These are phyloP conservation scores for Psylliodes chrysocephalus DNA, from an alignment of 2,888 invertebrate species.

Conservation along the genomic window DNA sequence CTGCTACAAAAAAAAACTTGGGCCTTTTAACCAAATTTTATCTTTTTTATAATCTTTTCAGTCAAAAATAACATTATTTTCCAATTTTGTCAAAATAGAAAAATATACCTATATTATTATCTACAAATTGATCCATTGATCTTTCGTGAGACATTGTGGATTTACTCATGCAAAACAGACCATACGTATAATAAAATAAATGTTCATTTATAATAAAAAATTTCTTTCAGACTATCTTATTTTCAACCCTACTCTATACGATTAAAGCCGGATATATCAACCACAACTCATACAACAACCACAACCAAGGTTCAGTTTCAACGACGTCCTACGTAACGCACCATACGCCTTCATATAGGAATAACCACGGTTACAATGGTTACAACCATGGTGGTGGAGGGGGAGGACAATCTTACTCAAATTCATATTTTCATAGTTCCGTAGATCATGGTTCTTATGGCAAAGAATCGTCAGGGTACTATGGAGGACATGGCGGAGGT, in stretches of 20 bases:
- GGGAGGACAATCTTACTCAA: slow-evolving; percentile 36
- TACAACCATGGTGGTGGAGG: slow-evolving; percentile 5
- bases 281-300: slow-evolving; percentile 4
- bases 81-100: too few species aligned
- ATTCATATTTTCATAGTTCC: slow-evolving; percentile 20
- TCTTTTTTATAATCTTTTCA: too few species aligned
- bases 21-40: too few species aligned
- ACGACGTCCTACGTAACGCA: slow-evolving; percentile 44
- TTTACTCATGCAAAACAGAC: too few species aligned
- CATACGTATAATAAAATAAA: too few species aligned
- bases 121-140: too few species aligned
- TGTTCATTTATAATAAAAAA: too few species aligned
- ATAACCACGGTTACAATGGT: slow-evolving; percentile 23
- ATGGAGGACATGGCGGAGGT: slow-evolving; percentile 16
- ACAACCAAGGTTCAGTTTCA: slow-evolving; percentile 32
- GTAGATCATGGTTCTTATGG: slow-evolving; percentile 31
- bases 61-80: too few species aligned
- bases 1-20: too few species aligned
- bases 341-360: slow-evolving; percentile 31
- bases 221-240: slow-evolving; percentile 25
- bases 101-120: too few species aligned
- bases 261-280: slow-evolving; percentile 36
- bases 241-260: slow-evolving; percentile 22
- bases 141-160: too few species aligned
- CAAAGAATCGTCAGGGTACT: not conserved